phyloP scores from a whole-genome alignment of 2,113 vertebrate species.

The Chrysochloris asiatica region DNA sequence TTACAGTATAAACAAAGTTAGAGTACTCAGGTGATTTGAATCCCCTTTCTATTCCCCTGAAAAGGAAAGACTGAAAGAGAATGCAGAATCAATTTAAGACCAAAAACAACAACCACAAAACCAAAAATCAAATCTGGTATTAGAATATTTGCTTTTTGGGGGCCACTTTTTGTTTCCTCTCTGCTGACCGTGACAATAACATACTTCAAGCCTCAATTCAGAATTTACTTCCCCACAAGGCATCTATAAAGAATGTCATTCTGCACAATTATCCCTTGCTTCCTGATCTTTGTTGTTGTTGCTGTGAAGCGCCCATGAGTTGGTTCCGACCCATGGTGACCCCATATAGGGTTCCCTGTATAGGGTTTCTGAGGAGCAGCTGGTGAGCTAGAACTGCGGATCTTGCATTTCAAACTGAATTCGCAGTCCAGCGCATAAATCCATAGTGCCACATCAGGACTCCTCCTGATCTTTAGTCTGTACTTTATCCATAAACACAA shows the following conservation, averaged over 20 bases:
- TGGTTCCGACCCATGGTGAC: too few relatives aligned
- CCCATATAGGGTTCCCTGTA: too few relatives aligned
- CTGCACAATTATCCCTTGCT: not conserved
- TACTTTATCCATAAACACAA: not conserved
- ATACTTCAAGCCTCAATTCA: not conserved
- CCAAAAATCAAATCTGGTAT: not conserved
- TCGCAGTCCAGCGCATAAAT: too few relatives aligned
- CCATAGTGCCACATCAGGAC: too few relatives aligned
- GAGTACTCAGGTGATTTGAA: not conserved
- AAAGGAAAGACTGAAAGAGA: not conserved
- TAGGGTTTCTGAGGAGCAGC: too few relatives aligned
- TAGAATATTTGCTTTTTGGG: not conserved
- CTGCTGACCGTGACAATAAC: not conserved
- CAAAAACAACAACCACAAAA: too few relatives aligned
- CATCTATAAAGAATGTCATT: not conserved
- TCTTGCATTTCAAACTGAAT: too few relatives aligned
- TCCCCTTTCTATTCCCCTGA: not conserved
- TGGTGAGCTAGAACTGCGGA: too few relatives aligned
- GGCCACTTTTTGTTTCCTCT: not conserved
- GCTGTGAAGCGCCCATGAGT: too few relatives aligned
- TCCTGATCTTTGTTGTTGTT: too few relatives aligned
- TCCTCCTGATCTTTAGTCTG: not conserved
- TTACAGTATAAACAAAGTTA: conserved; percentile 11
- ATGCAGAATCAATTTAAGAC: not conserved
- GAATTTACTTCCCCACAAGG: not conserved